Evolutionary conservation across 2,113 vertebrate genomes (phyloP), one percentile per base, ranked within the genome.

Genomic region (Physeter macrocephalus): DNA sequence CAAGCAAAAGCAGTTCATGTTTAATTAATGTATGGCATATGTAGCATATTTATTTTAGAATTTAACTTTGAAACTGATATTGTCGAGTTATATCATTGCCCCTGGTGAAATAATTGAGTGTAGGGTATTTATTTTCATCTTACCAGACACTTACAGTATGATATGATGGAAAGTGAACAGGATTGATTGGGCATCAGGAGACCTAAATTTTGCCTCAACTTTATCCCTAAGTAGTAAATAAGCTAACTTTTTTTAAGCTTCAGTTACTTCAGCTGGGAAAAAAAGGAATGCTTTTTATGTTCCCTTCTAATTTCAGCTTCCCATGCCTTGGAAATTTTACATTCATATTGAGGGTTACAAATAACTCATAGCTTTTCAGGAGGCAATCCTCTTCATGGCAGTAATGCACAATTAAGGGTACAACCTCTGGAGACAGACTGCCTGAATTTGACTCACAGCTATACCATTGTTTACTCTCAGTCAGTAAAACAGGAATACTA

Each of bases 81-180:
- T 64, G 2, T 41, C 59, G 39, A 72, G 20, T 92, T 93, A 69
- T 49, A 39, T 39, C 54, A 3, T 27, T 88, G 23, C 13, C n/a
- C 17, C 75, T 94, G 31, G 71, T 96, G 71, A 31, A 80, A 91
- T 88, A 93, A 71, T 75, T 59, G 4, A 84, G 34, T n/a, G 4
- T n/a, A 80, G 18, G 31, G 6, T 80, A 92, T 81, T 97, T 92
- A 77, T 96, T 96, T 97, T 90, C 49, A 95, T 85, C 90, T 97
- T 90, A 75, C 9, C 52, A 96, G 90, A 77, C 20, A 96, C 75
- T 90, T 94, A 93, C 2, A 90, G 11, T 41, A 23, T 52, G 34
- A 29, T 62, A 77, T 67, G 34, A 77, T 43, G 46, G n/a, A 92
- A 96, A 52, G 52, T 69, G 11, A 88, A 85, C 15, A n/a, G 8